These are phyloP conservation scores for Scartelaos histophorus DNA, from an alignment of 2,113 vertebrate genomes.

Conservation along the genomic window DNA sequence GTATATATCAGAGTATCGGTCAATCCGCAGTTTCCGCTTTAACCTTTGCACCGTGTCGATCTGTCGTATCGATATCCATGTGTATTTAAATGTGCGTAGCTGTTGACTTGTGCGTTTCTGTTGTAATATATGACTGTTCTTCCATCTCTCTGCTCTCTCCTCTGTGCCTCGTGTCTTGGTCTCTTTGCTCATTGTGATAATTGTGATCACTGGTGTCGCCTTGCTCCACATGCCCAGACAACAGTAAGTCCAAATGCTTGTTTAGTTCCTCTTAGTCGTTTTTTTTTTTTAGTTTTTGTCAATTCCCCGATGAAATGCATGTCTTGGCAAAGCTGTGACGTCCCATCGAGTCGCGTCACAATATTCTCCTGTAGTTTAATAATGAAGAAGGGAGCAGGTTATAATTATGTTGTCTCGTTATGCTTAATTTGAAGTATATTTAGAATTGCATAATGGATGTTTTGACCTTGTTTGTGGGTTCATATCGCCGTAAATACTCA, in stretches of 20 bases:
- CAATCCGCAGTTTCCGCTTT: neutral
- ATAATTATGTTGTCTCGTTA: no score
- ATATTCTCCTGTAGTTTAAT: no score
- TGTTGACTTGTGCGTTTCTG: conserved; percentile 33
- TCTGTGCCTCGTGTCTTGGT: conserved; percentile 20
- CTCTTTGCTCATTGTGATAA: conserved; percentile 45
- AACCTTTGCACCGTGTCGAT: neutral
- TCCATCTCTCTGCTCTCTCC: conserved; percentile 12
- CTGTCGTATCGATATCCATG: neutral
- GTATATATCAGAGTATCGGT: no score
- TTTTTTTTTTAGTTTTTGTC: neutral
- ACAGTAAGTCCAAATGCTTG: conserved; percentile 70
- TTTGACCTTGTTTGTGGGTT: no score
- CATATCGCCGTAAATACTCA: no score
- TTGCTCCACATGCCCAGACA: conserved; percentile 65
- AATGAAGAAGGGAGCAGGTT: no score
- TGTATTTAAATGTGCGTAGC: conserved; percentile 20
- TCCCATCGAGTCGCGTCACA: no score
- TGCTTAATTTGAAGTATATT: no score
- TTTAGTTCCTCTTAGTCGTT: neutral
- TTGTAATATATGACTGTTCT: conserved; percentile 46
- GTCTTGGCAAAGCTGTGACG: no score
- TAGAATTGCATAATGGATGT: no score
- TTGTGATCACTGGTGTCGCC: conserved; percentile 62
- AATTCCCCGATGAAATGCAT: neutral